phyloP scores from a whole-genome alignment of 2,888 invertebrate genomes.

The Agelastica alni region DNA sequence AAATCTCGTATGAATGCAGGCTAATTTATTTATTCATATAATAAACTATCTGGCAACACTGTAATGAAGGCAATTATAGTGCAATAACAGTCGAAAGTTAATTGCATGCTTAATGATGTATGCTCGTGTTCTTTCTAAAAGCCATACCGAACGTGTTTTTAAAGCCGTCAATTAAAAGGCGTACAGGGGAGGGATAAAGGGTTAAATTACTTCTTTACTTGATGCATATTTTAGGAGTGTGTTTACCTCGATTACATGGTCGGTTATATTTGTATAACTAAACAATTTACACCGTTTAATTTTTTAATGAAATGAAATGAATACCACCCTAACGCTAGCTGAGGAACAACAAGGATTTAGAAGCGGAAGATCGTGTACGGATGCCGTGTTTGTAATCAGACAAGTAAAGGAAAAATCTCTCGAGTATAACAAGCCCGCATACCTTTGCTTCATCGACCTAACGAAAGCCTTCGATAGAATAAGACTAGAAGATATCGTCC shows the following conservation, averaged over 20 bases:
- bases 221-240: slow-evolving; percentile 1
- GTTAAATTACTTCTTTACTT: slow-evolving; percentile 10
- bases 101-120: slow-evolving; percentile 34
- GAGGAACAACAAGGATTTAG: no score
- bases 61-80: slow-evolving; percentile 26
- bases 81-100: slow-evolving; percentile 33
- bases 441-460: no score
- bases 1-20: slow-evolving; percentile 14
- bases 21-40: slow-evolving; percentile 27
- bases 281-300: no score
- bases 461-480: no score
- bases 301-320: no score
- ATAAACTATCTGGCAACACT: slow-evolving; percentile 27
- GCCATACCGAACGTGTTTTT: slow-evolving; percentile 26
- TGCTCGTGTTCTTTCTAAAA: slow-evolving; percentile 27
- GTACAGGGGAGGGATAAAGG: not conserved
- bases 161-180: slow-evolving; percentile 23
- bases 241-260: not conserved
- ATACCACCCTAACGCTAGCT: no score
- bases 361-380: no score
- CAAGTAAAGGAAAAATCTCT: no score
- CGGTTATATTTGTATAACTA: no score
- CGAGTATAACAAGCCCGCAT: no score
- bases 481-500: no score
- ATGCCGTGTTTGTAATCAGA: no score